Base-by-base conservation (phyloP, 2,113 vertebrate genomes). In the Hemichromis elongatus region DNA sequence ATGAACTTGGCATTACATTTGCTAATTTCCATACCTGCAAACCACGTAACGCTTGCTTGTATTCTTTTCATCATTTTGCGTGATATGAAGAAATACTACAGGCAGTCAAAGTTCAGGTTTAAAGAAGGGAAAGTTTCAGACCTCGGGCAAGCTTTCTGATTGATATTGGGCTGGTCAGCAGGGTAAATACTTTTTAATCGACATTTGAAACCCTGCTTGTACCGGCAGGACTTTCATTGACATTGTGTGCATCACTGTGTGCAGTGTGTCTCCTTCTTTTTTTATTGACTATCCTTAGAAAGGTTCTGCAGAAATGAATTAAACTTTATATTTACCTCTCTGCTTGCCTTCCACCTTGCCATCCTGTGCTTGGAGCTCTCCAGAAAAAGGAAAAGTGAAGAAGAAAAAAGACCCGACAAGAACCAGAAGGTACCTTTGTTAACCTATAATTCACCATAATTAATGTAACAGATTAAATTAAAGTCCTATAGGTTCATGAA, bases 401-500 rank as follows among this genome's bases (percentile, higher is more conserved):
- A 26, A 70, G 63, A 70, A 70, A 75, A 24, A 40, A 40, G 14
- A 77, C 37, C 33, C 13, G 28, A 52, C 21, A 66, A 26, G 68
- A 88, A 88, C 77, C 16, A 13, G 10, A 63, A 19, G 52, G 42
- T 53, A 82, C 61, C 59, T 75, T 87, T 78, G 19, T 66, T 24
- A 40, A 16, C 24, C 61, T 80, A 37, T 90, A 73, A 85, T 81
- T 90, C 50, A 81, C 40, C 5, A 14, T 81, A 84, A 90, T 89
- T 50, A 81, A 81, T 86, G 42, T 79, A 85, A 88, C 35, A 92
- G 59, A 56, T 84, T 26, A 88, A 88, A 82, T 90, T 75, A 86
- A 90, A 89, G 56, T 7, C 53, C n/a, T 78, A 77, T 63, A 42
- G 77, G 35, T 75, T 77, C 24, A 75, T 88, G 84, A 93, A 88